A percentile compares a stretch with the other conserved stretches of the same genome.
These are phyloP conservation scores for Epinotia demarniana DNA, from an alignment of 2,888 invertebrate species.

Conservation along the genomic window DNA sequence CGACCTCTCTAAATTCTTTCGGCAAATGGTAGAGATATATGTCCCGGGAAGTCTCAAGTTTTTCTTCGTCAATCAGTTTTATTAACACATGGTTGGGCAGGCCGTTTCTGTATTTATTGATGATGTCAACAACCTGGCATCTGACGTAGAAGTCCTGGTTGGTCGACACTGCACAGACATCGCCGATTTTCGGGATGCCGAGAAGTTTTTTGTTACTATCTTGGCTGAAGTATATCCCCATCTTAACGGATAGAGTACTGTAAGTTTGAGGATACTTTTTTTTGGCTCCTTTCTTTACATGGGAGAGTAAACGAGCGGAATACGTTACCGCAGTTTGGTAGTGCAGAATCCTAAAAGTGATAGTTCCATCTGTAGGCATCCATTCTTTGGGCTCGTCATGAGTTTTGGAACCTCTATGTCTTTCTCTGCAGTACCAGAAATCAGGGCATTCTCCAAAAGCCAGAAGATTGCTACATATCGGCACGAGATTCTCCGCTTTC, in stretches of 20 bases:
- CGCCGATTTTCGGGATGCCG: slow-evolving; percentile 79
- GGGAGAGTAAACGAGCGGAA: slow-evolving; percentile 80
- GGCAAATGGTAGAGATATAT: slow-evolving; percentile 80
- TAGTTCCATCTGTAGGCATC: slow-evolving; percentile 81
- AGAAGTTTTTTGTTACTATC: slow-evolving; percentile 66
- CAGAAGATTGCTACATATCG: slow-evolving; percentile 86
- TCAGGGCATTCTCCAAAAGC: slow-evolving; percentile 87
- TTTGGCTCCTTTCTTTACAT: slow-evolving; percentile 51
- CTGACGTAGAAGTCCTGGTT: slow-evolving; percentile 80
- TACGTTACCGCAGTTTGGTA: slow-evolving; percentile 86
- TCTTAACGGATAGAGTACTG: slow-evolving; percentile 66
- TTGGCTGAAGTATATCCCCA: slow-evolving; percentile 71
- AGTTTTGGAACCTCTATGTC: slow-evolving; percentile 85
- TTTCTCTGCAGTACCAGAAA: slow-evolving; percentile 81
- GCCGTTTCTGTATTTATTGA: slow-evolving; percentile 61
- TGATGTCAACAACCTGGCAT: slow-evolving; percentile 82
- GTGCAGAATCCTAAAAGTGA: slow-evolving; percentile 84
- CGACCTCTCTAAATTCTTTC: slow-evolving; percentile 74
- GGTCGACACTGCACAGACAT: slow-evolving; percentile 82
- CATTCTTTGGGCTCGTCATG: slow-evolving; percentile 80
- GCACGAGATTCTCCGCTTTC: slow-evolving; percentile 71
- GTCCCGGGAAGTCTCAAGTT: slow-evolving; percentile 66
- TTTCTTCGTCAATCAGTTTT: slow-evolving; percentile 86
- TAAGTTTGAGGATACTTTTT: slow-evolving; percentile 68
- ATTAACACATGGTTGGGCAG: slow-evolving; percentile 72